These are phyloP conservation scores for Crossaster papposus DNA, from an alignment of 53 echinoderm and acorn worm species.

Conservation along the genomic window DNA sequence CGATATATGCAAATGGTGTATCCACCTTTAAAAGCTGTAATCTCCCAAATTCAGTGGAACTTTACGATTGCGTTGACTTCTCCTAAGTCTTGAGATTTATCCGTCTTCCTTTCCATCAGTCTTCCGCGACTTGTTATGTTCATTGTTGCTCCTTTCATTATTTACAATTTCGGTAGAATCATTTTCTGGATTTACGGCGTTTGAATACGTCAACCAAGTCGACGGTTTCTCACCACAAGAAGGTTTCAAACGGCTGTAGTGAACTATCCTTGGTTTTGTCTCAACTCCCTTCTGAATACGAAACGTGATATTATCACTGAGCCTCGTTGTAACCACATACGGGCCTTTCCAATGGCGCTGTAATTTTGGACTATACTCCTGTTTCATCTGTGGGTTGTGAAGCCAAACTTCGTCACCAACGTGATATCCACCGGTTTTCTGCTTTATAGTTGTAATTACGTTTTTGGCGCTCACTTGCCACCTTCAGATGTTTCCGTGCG, in stretches of 20 bases:
- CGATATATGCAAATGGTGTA: too few relatives aligned
- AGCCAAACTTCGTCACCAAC: neutral
- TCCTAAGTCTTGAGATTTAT: too few relatives aligned
- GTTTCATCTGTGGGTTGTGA: neutral
- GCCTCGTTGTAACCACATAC: slow-evolving; percentile 11
- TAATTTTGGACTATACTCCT: slow-evolving; percentile 28
- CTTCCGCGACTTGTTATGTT: too few relatives aligned
- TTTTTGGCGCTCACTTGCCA: slow-evolving; percentile 16
- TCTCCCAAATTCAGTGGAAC: too few relatives aligned
- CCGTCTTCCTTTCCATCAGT: too few relatives aligned
- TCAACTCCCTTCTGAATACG: slow-evolving; percentile 10
- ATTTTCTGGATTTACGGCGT: neutral
- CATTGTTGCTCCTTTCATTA: too few relatives aligned
- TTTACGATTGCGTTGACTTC: too few relatives aligned
- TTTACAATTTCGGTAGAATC: too few relatives aligned
- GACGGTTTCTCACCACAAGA: slow-evolving; percentile 22
- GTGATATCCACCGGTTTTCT: neutral
- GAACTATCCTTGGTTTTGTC: slow-evolving; percentile 29
- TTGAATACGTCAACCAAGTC: neutral
- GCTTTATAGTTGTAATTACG: neutral
- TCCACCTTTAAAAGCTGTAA: too few relatives aligned
- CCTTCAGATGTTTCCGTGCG: neutral
- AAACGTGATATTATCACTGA: slow-evolving; percentile 38
- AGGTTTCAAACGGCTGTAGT: slow-evolving; percentile 49
- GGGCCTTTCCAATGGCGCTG: slow-evolving; percentile 40